These are phyloP conservation scores for Todus mexicanus DNA, from an alignment of 2,797 vertebrate genomes.

Conservation along the genomic window DNA sequence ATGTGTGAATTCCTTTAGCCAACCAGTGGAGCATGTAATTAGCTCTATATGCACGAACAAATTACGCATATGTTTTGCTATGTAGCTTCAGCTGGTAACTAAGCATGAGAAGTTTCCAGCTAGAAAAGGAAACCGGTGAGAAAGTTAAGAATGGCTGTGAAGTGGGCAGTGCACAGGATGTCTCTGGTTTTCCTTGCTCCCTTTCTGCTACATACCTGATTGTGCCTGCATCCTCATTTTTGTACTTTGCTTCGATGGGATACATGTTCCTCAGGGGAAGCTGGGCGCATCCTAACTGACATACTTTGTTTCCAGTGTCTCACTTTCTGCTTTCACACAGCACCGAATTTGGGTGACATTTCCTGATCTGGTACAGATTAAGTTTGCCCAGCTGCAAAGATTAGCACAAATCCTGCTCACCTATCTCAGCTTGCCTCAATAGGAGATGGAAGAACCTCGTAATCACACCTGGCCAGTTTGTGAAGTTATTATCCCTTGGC, in stretches of 20 bases:
- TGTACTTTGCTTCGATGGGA: neutral
- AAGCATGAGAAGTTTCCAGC: conserved; percentile 48
- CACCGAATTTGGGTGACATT: neutral
- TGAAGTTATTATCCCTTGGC: neutral
- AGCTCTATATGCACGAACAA: conserved; percentile 61
- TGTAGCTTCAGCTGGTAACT: conserved; percentile 62
- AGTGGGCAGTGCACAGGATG: neutral
- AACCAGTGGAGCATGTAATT: conserved; percentile 63
- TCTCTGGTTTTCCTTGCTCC: neutral
- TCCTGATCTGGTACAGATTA: neutral
- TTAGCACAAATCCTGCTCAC: neutral
- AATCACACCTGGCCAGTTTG: neutral
- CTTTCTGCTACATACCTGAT: neutral
- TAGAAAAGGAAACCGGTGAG: conserved; percentile 34
- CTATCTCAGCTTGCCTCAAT: neutral
- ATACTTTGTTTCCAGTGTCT: rapidly evolving
- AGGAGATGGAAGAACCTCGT: neutral
- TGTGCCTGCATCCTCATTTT: neutral
- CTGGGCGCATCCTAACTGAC: neutral
- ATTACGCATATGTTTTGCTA: conserved; percentile 61
- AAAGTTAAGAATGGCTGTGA: conserved; percentile 11
- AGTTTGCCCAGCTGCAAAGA: neutral
- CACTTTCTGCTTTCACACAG: neutral
- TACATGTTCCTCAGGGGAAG: neutral
- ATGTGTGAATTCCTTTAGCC: conserved; percentile 62